Percentiles rank a stretch among this genome's conserved stretches.
Evolutionary conservation across 1,140 invertebrate genomes (phyloP).

Genomic region (Penaeus indicus): DNA sequence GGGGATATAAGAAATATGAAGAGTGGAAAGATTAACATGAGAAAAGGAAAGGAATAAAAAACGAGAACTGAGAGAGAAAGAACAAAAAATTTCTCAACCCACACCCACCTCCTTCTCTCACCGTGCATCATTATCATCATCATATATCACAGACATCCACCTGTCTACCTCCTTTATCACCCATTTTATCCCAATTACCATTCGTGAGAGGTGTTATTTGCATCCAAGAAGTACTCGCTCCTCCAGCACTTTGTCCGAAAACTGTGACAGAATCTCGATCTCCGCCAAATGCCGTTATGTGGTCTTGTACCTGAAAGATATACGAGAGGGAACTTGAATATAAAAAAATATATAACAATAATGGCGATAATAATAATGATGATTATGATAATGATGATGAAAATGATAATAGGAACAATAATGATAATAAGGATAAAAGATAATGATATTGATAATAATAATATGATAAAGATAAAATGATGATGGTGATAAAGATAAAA

Average conservation of each 20-base stretch:
- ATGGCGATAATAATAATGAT: not conserved
- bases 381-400: no score
- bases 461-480: no score
- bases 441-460: no score
- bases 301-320: conserved; percentile 67
- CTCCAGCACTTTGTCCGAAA: conserved; percentile 76
- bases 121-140: not conserved
- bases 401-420: no score
- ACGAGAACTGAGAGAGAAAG: no score
- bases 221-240: conserved; percentile 71
- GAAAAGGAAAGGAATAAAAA: no score
- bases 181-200: conserved; percentile 15
- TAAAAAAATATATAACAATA: not conserved
- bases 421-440: no score
- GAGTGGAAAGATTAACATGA: no score
- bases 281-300: conserved; percentile 75
- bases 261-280: conserved; percentile 74
- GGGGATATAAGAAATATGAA: no score
- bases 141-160: not conserved
- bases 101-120: no score
- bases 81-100: no score
- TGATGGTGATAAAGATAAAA: no score
- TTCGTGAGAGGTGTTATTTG: conserved; percentile 68
- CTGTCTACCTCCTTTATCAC: not conserved
- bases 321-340: not conserved